These are phyloP conservation scores for Pterobdella sp. DNA, from an alignment of 2,888 invertebrate species.

Conservation along the genomic window DNA sequence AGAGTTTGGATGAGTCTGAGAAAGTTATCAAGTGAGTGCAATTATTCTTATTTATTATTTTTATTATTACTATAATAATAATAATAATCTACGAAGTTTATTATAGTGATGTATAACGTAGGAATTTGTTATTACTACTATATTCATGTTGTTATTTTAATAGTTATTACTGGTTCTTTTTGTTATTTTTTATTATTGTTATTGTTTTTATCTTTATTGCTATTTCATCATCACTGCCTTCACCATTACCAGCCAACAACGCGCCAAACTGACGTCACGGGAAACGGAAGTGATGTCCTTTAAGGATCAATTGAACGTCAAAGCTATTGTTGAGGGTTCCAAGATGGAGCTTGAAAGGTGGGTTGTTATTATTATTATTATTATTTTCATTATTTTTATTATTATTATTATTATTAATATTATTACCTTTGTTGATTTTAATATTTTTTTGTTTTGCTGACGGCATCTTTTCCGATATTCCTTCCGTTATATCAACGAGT, in stretches of 20 bases:
- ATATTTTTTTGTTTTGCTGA: no score
- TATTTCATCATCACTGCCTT: not conserved
- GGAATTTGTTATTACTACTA: no score
- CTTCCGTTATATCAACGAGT: no score
- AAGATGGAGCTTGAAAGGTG: not conserved
- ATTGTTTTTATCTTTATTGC: not conserved
- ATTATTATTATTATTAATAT: not conserved
- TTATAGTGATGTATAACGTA: not conserved
- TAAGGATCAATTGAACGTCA: not conserved
- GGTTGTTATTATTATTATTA: not conserved
- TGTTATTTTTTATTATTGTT: not conserved
- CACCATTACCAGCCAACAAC: not conserved
- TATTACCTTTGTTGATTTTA: no score
- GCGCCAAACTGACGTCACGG: not conserved
- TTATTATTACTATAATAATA: not conserved
- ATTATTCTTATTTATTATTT: not conserved
- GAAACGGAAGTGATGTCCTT: not conserved
- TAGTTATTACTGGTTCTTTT: not conserved
- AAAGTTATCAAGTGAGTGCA: constrained; percentile 2
- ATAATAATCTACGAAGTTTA: not conserved
- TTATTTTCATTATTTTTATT: not conserved
- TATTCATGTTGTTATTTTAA: not conserved
- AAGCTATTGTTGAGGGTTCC: not conserved
- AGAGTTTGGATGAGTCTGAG: constrained; percentile 11
- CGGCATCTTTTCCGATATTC: no score